These are phyloP conservation scores for Drosophila lacicola DNA, from an alignment of 2,888 invertebrate species.

Conservation along the genomic window DNA sequence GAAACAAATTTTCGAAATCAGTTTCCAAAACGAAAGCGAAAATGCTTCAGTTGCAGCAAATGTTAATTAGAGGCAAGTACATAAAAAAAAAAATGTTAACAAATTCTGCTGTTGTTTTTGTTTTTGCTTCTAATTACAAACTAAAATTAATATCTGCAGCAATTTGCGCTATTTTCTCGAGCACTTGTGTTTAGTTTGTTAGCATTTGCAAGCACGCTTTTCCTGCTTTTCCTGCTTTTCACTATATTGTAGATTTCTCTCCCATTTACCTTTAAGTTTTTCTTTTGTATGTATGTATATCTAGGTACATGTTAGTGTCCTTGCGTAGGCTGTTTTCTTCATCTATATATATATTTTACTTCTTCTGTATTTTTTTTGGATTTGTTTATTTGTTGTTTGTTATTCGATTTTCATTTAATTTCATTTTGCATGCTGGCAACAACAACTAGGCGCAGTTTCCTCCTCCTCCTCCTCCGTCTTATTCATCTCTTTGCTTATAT, in stretches of 20 bases:
- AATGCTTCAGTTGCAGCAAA: conserved; percentile 23
- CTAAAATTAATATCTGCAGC: conserved; percentile 71
- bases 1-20: conserved; percentile 10
- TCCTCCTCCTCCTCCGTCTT: conserved; percentile 11
- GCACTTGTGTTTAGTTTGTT: conserved; percentile 64
- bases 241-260: conserved; percentile 29
- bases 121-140: conserved; percentile 30
- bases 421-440: conserved; percentile 55
- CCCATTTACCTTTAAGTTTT: conserved; percentile 21
- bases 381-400: conserved; percentile 25
- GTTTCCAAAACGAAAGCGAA: conserved; percentile 8
- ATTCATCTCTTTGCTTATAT: conserved; percentile 3
- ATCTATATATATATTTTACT: neutral
- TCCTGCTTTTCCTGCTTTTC: neutral
- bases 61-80: conserved; percentile 34
- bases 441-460: conserved; percentile 65
- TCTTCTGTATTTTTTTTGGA: conserved; percentile 1
- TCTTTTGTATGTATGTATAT: conserved; percentile 69
- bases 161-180: conserved; percentile 49
- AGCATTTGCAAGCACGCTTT: conserved; percentile 42
- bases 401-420: conserved; percentile 51
- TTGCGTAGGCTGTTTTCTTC: conserved; percentile 72
- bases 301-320: conserved; percentile 82
- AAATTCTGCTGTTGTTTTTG: conserved; percentile 20
- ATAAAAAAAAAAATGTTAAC: conserved; percentile 40